Base-by-base conservation (phyloP, 1,140 invertebrate genomes). In the Aleiodes sp. region DNA sequence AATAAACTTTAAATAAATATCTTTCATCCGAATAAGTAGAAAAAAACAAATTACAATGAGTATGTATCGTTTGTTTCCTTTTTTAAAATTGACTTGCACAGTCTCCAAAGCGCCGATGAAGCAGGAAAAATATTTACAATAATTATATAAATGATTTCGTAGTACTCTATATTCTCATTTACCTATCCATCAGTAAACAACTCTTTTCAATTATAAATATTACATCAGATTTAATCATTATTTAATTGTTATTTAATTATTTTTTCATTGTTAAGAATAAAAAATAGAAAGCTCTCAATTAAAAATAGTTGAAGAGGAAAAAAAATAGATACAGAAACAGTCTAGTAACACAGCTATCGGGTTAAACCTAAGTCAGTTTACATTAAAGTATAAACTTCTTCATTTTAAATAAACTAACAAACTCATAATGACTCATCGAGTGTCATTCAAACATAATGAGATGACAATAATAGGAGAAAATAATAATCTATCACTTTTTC, bases 311-410 rank as follows among this genome's bases (percentile, higher is more conserved):
- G 28, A 46, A 43, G 26, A 33, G 14, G 16, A 57, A 65, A 65
- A 65, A 66, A 59, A 57, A 56, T 61, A 68, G 74, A 70, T 59
- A 71, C 73, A 75, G 75, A 71, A 80, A 77, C 76, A 73, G 67
- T 80, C 75, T 80, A 79, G 72, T 78, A 79, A 78, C 77, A 79
- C 77, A 79, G 76, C 74, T 77, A 77, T 73, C 70, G 72, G 72
- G 67, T 43, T 73, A 73, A 73, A 70, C 66, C 73, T 62, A 64
- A 60, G 19, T 33, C 24, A 39, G 41, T 43, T 35, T 61, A 60
- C 33, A 43, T 35, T 57, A 4, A 60, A 56, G 31, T 29, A 39
- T 63, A 57, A 39, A n/a, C n/a, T n/a, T n/a, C n/a, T n/a, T n/a
- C n/a, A n/a, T n/a, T 65, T 31, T 60, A 26, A 59, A 24, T 28